These are phyloP conservation scores for Ophion obscuratus DNA, from an alignment of 2,888 invertebrate species.

Conservation along the genomic window DNA sequence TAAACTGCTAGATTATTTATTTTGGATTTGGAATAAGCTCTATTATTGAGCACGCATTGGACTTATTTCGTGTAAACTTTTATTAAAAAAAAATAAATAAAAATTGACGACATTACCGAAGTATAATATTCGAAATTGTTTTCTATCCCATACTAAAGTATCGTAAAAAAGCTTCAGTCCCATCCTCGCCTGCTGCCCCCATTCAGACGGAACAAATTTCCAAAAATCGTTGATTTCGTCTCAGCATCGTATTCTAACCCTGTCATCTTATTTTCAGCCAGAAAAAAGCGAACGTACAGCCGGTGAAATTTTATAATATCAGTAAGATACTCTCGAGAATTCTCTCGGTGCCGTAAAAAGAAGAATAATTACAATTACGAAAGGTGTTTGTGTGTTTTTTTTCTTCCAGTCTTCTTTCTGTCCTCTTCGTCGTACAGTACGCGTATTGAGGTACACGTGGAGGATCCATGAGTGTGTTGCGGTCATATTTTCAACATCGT, in stretches of 20 bases:
- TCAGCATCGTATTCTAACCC: background rate
- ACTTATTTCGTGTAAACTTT: too few relatives aligned
- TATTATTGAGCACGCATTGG: too few relatives aligned
- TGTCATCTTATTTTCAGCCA: background rate
- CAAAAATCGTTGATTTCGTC: background rate
- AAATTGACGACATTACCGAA: too few relatives aligned
- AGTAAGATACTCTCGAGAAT: slow-evolving; percentile 25
- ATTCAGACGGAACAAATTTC: background rate
- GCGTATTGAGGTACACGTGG: slow-evolving; percentile 49
- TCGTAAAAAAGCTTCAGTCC: background rate
- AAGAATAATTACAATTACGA: slow-evolving; percentile 44
- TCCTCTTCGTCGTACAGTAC: background rate
- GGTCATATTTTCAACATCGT: slow-evolving; percentile 62
- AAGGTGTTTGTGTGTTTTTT: slow-evolving; percentile 1
- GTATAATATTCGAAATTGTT: too few relatives aligned
- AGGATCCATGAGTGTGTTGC: slow-evolving; percentile 43
- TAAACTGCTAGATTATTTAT: too few relatives aligned
- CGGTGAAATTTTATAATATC: slow-evolving; percentile 1
- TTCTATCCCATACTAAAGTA: too few relatives aligned
- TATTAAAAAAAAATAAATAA: too few relatives aligned
- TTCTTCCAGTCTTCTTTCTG: background rate
- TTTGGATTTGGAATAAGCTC: too few relatives aligned
- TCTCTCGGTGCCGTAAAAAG: background rate
- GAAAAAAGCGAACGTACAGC: background rate
- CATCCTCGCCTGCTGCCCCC: background rate